Conservation (phyloP, 2,113 vertebrate species). For the Xyrauchen texanus region DNA sequence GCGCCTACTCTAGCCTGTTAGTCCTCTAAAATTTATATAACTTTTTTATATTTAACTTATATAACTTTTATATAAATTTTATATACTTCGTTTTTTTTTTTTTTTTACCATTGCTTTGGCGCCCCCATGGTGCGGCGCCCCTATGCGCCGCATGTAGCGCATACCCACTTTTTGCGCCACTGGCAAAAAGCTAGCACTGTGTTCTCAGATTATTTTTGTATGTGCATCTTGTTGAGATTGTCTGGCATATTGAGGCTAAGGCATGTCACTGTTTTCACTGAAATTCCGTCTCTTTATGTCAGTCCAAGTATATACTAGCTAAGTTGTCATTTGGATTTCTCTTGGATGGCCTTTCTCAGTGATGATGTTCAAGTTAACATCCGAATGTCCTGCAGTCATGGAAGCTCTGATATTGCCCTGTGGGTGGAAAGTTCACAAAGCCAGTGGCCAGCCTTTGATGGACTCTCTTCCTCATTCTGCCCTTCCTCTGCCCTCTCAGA, state of each 20-base stretch:
- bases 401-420: conserved; percentile 34
- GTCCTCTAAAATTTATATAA: too few species aligned
- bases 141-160: too few species aligned
- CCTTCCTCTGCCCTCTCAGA: conserved; percentile 58
- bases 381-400: conserved; percentile 35
- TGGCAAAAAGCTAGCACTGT: too few species aligned
- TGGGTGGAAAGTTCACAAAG: conserved; percentile 42
- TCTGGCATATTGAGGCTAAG: background rate
- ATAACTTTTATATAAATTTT: too few species aligned
- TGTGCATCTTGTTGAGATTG: too few species aligned
- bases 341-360: background rate
- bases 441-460: conserved; percentile 56
- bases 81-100: too few species aligned
- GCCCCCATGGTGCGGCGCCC: too few species aligned
- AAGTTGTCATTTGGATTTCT: background rate
- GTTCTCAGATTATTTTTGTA: too few species aligned
- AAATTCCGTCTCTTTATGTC: background rate
- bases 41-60: too few species aligned
- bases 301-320: background rate
- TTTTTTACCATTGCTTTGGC: too few species aligned
- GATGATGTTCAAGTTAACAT: conserved; percentile 37
- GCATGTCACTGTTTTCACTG: background rate
- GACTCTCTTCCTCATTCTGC: conserved; percentile 45
- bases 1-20: too few species aligned
- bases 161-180: too few species aligned